Percentiles rank a stretch among this genome's conserved stretches.
phyloP scores from a whole-genome alignment of 1,140 invertebrate genomes.

The Pristionchus pacificus region DNA sequence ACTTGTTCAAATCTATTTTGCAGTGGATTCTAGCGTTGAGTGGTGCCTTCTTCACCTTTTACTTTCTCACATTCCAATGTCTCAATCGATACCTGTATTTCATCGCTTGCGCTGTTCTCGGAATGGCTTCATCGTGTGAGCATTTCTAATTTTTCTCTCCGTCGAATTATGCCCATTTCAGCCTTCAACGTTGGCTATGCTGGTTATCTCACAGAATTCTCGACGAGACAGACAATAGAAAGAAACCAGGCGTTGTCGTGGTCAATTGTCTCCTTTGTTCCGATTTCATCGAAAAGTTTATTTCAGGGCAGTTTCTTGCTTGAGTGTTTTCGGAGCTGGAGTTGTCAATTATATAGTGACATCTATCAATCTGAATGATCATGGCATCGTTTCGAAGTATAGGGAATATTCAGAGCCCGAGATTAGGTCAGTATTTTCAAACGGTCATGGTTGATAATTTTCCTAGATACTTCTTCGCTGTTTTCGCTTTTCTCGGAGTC shows the following conservation, averaged over 20 bases:
- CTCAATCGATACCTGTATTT: neutral
- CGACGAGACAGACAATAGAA: neutral
- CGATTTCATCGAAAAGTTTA: too few relatives aligned
- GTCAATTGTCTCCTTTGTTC: too few relatives aligned
- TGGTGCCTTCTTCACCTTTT: neutral
- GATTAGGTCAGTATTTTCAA: neutral
- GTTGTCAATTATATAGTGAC: neutral
- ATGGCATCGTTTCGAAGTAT: neutral
- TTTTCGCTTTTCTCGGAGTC: neutral
- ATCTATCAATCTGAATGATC: neutral
- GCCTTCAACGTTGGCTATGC: neutral
- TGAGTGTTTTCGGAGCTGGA: neutral
- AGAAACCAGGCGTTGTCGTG: neutral
- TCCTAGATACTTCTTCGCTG: neutral
- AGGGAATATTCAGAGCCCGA: neutral
- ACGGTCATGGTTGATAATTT: too few relatives aligned
- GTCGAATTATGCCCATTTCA: neutral
- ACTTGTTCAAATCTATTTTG: neutral
- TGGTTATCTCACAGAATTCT: neutral
- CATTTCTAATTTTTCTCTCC: neutral
- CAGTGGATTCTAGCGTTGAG: neutral
- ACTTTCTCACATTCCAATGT: neutral
- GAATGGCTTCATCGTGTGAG: neutral
- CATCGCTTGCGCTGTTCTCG: neutral
- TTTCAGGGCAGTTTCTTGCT: neutral